Conservation (phyloP, 2,888 invertebrate genomes). For the Panzeria rudis region DNA sequence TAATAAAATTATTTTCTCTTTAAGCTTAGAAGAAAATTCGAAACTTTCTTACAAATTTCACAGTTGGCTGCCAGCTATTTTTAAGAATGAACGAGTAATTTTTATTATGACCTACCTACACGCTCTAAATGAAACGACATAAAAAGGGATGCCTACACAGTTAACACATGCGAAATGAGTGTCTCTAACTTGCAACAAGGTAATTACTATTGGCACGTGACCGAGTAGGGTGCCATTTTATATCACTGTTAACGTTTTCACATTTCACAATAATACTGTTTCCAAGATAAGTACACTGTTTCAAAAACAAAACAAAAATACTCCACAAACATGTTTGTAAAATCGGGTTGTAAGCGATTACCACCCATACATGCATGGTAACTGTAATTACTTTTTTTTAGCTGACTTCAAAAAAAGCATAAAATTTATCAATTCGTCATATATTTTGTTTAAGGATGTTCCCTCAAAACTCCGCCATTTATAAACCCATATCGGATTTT, state of each 20-base stretch:
- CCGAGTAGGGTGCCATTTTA: conserved; percentile 61
- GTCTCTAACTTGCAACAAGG: conserved; percentile 16
- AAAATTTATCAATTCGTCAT: too few relatives aligned
- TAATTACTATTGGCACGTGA: conserved; percentile 73
- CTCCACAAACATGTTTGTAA: neutral
- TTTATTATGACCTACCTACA: conserved; percentile 45
- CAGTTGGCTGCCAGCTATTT: conserved; percentile 55
- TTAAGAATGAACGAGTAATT: conserved; percentile 44
- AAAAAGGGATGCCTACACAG: conserved; percentile 26
- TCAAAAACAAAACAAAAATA: neutral
- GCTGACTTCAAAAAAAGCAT: too few relatives aligned
- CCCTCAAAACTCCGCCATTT: too few relatives aligned
- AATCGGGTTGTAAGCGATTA: too few relatives aligned
- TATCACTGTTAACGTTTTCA: neutral
- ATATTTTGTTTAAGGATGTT: too few relatives aligned
- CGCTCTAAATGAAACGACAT: conserved; percentile 24
- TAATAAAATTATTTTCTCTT: conserved; percentile 5
- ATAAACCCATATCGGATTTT: too few relatives aligned
- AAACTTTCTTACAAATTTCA: conserved; percentile 34
- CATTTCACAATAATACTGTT: conserved; percentile 7
- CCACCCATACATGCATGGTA: too few relatives aligned
- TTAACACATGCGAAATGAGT: conserved; percentile 14
- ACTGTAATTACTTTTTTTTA: too few relatives aligned
- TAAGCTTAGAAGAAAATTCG: neutral
- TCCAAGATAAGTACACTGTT: neutral